Evolutionary conservation across 2,797 vertebrate genomes (phyloP).

Genomic region (Varecia variegata): DNA sequence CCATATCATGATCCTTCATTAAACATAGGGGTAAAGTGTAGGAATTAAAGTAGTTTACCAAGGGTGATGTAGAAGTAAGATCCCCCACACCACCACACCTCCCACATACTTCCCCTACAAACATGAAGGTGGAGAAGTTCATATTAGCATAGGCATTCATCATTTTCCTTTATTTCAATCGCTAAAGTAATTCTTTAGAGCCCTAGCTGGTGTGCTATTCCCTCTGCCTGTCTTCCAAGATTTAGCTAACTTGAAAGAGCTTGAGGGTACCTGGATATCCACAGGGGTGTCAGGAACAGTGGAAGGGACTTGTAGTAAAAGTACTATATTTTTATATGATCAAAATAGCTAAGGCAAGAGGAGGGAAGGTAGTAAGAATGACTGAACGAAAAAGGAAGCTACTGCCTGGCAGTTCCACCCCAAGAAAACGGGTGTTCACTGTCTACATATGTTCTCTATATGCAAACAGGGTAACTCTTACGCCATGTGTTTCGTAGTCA

Average conservation of each 20-base stretch:
- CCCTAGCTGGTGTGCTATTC: background rate
- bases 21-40: background rate
- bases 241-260: background rate
- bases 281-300: background rate
- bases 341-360: constrained; percentile 3
- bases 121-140: background rate
- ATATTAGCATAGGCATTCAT: background rate
- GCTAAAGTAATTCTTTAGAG: background rate
- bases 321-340: background rate
- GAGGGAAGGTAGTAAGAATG: background rate
- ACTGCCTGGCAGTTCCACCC: background rate
- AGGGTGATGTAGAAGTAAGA: background rate
- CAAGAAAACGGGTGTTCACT: constrained; percentile 32
- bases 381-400: background rate
- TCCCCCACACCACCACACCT: background rate
- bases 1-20: background rate
- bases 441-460: background rate
- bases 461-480: background rate
- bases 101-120: background rate
- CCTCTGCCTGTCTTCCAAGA: background rate
- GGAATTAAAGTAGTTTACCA: background rate
- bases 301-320: background rate
- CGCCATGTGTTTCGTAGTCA: background rate
- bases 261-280: background rate
- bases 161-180: background rate